phyloP scores from a whole-genome alignment of 1,140 invertebrate genomes.

The Doryteuthis pealeii region DNA sequence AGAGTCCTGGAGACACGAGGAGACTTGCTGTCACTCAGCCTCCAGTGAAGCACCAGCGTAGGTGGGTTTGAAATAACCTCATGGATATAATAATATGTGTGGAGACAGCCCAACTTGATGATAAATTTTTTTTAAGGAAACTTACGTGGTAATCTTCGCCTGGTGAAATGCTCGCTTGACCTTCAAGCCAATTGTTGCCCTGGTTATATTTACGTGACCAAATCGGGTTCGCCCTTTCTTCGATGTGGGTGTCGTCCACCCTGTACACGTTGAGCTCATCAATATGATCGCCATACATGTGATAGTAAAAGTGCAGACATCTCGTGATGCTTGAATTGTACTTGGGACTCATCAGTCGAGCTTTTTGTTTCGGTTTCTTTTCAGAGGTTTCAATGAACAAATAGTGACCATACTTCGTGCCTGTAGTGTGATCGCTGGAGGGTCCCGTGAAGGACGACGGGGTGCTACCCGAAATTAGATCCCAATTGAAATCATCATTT shows the following conservation, averaged over 20 bases:
- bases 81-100: too few species aligned
- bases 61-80: too few species aligned
- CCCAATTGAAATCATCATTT: constrained; percentile 47
- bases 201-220: constrained; percentile 46
- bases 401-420: constrained; percentile 35
- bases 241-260: neutral
- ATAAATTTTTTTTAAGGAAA: too few species aligned
- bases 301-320: constrained; percentile 52
- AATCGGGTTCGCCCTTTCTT: constrained; percentile 24
- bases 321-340: constrained; percentile 10
- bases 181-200: constrained; percentile 48
- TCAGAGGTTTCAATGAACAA: constrained; percentile 41
- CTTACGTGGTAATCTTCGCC: too few species aligned
- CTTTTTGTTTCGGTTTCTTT: constrained; percentile 32
- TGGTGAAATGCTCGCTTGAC: neutral
- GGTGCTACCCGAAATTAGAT: constrained; percentile 30
- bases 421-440: constrained; percentile 47
- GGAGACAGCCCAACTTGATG: too few species aligned
- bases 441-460: constrained; percentile 39
- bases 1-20: too few species aligned
- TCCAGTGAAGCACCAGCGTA: too few species aligned
- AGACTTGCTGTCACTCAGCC: too few species aligned
- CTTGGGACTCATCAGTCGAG: constrained; percentile 23
- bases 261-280: constrained; percentile 43
- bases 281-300: constrained; percentile 48